phyloP scores from a whole-genome alignment of 2,797 vertebrate genomes.

The Huso huso region DNA sequence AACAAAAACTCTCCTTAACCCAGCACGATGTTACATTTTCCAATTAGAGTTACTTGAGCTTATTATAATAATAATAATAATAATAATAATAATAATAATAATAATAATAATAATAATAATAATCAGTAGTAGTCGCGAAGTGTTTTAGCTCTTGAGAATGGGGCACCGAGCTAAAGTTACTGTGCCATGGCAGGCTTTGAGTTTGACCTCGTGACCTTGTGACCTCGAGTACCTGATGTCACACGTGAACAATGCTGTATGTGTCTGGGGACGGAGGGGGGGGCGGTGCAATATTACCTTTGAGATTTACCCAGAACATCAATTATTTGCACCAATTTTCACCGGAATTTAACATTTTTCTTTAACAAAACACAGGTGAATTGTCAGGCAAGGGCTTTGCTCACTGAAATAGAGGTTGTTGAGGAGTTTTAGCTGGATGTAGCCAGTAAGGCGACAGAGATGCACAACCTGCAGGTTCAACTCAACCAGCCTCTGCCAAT shows the following conservation, averaged over 20 bases:
- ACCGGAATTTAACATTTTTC: too few species aligned
- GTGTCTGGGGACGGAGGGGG: too few species aligned
- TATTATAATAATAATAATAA: constrained; percentile 5
- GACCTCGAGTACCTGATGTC: too few species aligned
- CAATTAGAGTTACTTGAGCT: constrained; percentile 6
- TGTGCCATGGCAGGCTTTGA: background rate
- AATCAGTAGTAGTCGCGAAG: background rate
- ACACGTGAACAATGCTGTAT: too few species aligned
- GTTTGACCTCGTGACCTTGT: too few species aligned
- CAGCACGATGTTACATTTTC: background rate
- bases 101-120: constrained; percentile 21
- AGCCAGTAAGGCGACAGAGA: background rate
- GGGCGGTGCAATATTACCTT: too few species aligned
- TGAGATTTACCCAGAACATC: too few species aligned
- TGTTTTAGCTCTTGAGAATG: constrained; percentile 6
- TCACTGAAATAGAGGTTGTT: too few species aligned
- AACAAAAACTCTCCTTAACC: background rate
- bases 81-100: constrained; percentile 17
- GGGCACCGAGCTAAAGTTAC: background rate
- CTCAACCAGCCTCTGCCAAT: background rate
- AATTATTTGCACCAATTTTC: too few species aligned
- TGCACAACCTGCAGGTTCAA: background rate
- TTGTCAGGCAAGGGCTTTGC: too few species aligned
- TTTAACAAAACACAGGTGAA: too few species aligned
- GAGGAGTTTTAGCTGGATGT: too few species aligned